These are phyloP conservation scores for Operophtera brumata DNA, from an alignment of 2,888 invertebrate species.

Conservation along the genomic window DNA sequence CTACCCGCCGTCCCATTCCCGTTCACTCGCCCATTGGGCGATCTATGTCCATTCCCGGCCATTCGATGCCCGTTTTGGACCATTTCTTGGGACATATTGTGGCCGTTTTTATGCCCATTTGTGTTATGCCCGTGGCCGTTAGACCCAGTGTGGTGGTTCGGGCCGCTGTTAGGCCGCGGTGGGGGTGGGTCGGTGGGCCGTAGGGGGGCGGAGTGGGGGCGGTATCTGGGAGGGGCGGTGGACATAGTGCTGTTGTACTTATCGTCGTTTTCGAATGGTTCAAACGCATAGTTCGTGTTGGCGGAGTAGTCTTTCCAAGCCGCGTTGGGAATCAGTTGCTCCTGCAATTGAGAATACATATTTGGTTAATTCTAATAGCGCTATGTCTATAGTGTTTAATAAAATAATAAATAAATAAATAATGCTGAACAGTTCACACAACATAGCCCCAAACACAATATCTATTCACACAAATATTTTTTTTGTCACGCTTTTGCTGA, in stretches of 20 bases:
- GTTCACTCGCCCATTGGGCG: slow-evolving; percentile 15
- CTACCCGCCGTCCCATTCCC: slow-evolving; percentile 45
- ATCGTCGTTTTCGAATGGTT: slow-evolving; percentile 91
- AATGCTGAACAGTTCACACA: too few species aligned
- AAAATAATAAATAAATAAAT: too few species aligned
- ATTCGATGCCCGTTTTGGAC: slow-evolving; percentile 20
- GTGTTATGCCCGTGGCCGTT: slow-evolving; percentile 2
- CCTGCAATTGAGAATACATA: slow-evolving; percentile 74
- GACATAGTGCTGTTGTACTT: slow-evolving; percentile 74
- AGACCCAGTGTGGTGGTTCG: background rate
- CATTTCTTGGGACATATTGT: slow-evolving; percentile 13
- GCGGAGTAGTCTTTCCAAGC: slow-evolving; percentile 95
- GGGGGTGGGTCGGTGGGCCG: slow-evolving; percentile 52
- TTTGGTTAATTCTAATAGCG: background rate
- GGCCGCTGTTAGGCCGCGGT: slow-evolving; percentile 29
- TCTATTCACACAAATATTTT: too few species aligned
- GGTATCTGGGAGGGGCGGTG: slow-evolving; percentile 44
- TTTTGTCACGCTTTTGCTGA: too few species aligned
- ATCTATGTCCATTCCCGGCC: slow-evolving; percentile 18
- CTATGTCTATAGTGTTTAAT: background rate
- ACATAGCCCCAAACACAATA: too few species aligned
- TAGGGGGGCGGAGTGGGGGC: slow-evolving; percentile 25
- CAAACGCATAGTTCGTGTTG: slow-evolving; percentile 94
- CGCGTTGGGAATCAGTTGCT: slow-evolving; percentile 89
- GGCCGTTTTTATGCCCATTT: background rate